Evolutionary conservation across 1,140 invertebrate genomes (phyloP), one percentile per base, ranked within the genome.

Genomic region (Heliconius himera): DNA sequence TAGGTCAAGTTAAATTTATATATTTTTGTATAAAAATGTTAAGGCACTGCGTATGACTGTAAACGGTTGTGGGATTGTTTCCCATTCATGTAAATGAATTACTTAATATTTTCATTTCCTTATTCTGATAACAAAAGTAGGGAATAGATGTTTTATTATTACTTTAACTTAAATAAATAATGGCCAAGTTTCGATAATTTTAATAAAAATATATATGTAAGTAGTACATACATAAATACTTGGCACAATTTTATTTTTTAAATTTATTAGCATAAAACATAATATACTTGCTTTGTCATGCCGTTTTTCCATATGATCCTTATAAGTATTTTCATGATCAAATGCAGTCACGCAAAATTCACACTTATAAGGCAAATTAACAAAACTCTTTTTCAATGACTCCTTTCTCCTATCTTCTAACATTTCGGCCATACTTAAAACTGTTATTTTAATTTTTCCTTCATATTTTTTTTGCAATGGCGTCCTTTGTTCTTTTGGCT

Each of bases 361-460:
- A 77, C 91, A 93, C 79, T 90, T 91, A 72, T 81, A 91, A 0
- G 90, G 88, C 33, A 92, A 78, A 41, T 84, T 89, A 36, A 90
- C 76, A 82, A 88, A 93, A 6, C 80, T 81, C 8, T 83, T 80
- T 13, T 85, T 87, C 1, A 29, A 76, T 0, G 79, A 54, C 22
- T 91, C 87, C 4, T 70, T 75, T 16, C 77, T 81, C 70, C 92
- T 87, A 8, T 93, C 92, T 29, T 84, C 73, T 22, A 81, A 54
- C 82, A 93, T 82, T 74, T 94, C 91, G 1, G 91, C 83, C 6
- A 82, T n/a, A 66, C 41, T 86, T 18, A 93, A 66, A 2, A 75
- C 80, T 0, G 90, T 77, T 3, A 86, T 81, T 36, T 73, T 82
- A 9, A 91, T 85, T 74, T 91, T 90, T 0, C 81, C 88, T 2